Conservation (phyloP, 2,888 invertebrate genomes). For the Drosophila siamana region DNA sequence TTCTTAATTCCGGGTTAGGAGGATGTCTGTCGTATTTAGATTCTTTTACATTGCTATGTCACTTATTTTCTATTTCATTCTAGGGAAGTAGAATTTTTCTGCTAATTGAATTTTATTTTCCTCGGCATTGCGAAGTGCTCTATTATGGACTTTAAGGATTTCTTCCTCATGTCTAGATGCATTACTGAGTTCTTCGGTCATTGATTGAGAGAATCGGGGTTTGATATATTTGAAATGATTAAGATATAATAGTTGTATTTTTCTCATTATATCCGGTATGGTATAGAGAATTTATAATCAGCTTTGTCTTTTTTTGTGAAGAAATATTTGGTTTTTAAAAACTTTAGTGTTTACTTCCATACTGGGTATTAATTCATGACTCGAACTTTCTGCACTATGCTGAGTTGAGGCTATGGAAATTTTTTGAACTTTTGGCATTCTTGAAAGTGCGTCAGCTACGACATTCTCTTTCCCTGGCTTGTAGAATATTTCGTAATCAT, state of each 20-base stretch:
- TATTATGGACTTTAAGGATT: too few relatives aligned
- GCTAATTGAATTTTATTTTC: too few relatives aligned
- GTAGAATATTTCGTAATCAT: conserved; percentile 72
- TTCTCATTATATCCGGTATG: conserved; percentile 29
- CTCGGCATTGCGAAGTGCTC: too few relatives aligned
- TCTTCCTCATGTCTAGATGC: too few relatives aligned
- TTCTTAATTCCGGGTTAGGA: conserved; percentile 19
- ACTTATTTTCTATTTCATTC: conserved; percentile 30
- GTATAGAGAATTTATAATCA: conserved; percentile 18
- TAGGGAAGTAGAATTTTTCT: conserved; percentile 42
- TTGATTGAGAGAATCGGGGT: too few relatives aligned
- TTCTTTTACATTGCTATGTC: conserved; percentile 26
- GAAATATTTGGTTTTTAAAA: conserved; percentile 46
- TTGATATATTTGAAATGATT: too few relatives aligned
- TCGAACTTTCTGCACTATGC: conserved; percentile 44
- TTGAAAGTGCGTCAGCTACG: conserved; percentile 15
- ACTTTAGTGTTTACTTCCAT: conserved; percentile 46
- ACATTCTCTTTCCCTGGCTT: conserved; percentile 70
- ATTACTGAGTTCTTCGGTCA: too few relatives aligned
- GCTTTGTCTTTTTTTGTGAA: conserved; percentile 6
- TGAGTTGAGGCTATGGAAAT: conserved; percentile 31
- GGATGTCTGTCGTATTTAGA: conserved; percentile 47
- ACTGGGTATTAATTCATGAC: conserved; percentile 33
- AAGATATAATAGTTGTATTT: too few relatives aligned
- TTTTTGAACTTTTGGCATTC: conserved; percentile 21